These are phyloP conservation scores for Zaprionus bogoriensis DNA, from an alignment of 2,888 invertebrate species.

Conservation along the genomic window DNA sequence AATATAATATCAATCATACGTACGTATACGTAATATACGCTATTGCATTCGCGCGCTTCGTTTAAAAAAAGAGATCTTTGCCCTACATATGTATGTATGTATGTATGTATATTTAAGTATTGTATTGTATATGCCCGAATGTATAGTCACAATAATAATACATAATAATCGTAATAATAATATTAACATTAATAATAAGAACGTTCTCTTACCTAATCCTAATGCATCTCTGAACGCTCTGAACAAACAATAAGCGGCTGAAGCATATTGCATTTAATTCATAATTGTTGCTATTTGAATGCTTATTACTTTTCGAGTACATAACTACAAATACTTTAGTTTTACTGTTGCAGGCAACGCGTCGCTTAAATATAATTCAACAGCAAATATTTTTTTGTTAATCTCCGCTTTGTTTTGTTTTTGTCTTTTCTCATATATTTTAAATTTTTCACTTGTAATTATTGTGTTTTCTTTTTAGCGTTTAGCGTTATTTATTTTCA, in stretches of 20 bases:
- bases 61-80: conserved; percentile 32
- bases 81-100: conserved; percentile 17
- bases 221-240: conserved; percentile 37
- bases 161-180: conserved; percentile 16
- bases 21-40: conserved; percentile 14
- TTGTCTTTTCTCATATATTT: conserved; percentile 28
- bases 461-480: conserved; percentile 69
- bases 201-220: conserved; percentile 35
- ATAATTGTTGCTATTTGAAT: conserved; percentile 13
- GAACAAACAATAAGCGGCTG: conserved; percentile 64
- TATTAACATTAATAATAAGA: conserved; percentile 46
- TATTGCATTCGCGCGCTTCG: conserved; percentile 30
- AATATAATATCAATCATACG: conserved; percentile 12
- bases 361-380: conserved; percentile 67
- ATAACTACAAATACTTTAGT: conserved; percentile 41
- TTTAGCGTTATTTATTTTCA: conserved; percentile 85
- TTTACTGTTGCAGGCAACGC: conserved; percentile 62
- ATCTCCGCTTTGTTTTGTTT: conserved; percentile 13
- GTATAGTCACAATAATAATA: conserved; percentile 5
- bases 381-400: conserved; percentile 36
- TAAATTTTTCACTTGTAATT: too few relatives aligned
- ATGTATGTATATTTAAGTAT: conserved; percentile 13
- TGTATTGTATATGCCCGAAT: background rate
- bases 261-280: conserved; percentile 57
- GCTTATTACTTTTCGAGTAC: conserved; percentile 17